A percentile compares a stretch with the other conserved stretches of the same genome.
Conservation (phyloP, 2,113 vertebrate species). For the Pelecanus crispus region DNA sequence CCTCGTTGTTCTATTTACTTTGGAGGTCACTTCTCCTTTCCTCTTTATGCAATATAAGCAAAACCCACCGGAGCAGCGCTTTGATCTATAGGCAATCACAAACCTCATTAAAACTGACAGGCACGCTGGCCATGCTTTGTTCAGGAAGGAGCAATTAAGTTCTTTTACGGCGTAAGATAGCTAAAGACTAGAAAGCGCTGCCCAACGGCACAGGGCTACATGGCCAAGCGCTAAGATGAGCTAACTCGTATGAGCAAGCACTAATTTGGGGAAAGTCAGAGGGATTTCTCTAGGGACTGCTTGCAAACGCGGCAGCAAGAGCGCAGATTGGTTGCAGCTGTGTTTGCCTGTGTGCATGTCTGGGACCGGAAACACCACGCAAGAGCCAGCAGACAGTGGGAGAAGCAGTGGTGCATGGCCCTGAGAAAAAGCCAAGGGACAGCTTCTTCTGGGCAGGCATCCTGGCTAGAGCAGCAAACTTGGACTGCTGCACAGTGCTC, state of each 20-base stretch:
- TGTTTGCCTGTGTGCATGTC: constrained; percentile 52
- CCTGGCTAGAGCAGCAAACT: constrained; percentile 45
- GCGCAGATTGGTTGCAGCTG: constrained; percentile 55
- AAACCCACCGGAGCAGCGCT: background rate
- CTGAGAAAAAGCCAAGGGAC: constrained; percentile 58
- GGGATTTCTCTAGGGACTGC: background rate
- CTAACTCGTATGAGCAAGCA: background rate
- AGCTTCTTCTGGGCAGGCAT: constrained; percentile 58
- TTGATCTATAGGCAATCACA: constrained; percentile 17
- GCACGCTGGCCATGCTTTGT: background rate
- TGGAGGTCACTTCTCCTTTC: constrained; percentile 17
- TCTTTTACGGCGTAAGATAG: background rate
- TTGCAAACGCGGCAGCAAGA: background rate
- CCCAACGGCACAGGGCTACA: background rate
- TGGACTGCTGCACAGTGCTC: background rate
- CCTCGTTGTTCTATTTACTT: background rate
- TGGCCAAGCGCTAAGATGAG: background rate
- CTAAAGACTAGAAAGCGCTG: background rate
- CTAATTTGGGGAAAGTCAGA: constrained; percentile 22
- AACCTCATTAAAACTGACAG: constrained; percentile 32
- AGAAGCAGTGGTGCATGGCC: constrained; percentile 53
- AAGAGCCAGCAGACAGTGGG: constrained; percentile 61
- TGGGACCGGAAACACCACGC: constrained; percentile 17
- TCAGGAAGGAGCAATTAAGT: background rate
- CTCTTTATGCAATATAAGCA: background rate